Percentiles rank a stretch among this genome's conserved stretches.
phyloP scores from a whole-genome alignment of 2,888 invertebrate species.

The Nemotelus nigrinus region DNA sequence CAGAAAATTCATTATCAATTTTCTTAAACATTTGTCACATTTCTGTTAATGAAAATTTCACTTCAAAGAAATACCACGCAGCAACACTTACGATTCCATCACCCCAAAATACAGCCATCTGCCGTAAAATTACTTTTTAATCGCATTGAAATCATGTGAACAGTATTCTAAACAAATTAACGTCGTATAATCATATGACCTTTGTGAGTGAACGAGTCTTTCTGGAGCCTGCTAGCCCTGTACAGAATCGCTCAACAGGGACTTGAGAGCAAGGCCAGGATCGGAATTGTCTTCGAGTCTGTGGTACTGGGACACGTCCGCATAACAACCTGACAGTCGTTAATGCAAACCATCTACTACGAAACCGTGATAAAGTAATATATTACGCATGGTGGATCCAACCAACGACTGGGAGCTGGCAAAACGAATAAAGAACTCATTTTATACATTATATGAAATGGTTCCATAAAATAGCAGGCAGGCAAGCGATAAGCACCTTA shows the following conservation, averaged over 20 bases:
- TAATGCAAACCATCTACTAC: background rate
- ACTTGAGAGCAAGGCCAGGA: background rate
- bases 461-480: conserved; percentile 34
- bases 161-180: conserved; percentile 42
- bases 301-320: background rate
- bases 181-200: conserved; percentile 25
- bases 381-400: conserved; percentile 7
- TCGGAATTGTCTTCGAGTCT: background rate
- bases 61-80: too few species aligned
- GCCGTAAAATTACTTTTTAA: conserved; percentile 39
- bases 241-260: background rate
- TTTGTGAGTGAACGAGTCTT: background rate
- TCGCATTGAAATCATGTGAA: conserved; percentile 37
- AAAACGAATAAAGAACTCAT: conserved; percentile 36
- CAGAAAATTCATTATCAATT: too few species aligned
- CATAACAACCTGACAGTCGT: background rate
- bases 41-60: too few species aligned
- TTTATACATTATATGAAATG: conserved; percentile 31
- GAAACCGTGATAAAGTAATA: conserved; percentile 25
- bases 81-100: too few species aligned
- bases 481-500: conserved; percentile 36
- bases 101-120: background rate
- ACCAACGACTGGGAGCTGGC: background rate
- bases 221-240: background rate
- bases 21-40: too few species aligned